Base-by-base conservation (phyloP, 2,113 vertebrate genomes). In the Triplophysa dalaica region DNA sequence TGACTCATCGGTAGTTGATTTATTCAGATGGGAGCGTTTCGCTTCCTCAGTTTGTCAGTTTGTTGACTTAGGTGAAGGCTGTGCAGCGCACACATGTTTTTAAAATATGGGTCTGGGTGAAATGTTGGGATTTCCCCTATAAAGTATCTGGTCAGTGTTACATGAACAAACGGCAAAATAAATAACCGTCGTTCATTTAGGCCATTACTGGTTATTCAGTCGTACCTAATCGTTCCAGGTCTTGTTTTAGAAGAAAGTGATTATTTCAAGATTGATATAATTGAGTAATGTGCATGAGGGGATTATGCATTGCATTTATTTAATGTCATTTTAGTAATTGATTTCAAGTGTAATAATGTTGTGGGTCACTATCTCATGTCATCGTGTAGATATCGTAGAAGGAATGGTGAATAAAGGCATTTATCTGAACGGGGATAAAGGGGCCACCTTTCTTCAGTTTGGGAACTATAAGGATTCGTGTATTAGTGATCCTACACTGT, bases 401-500 rank as follows among this genome's bases (percentile, higher is more conserved):
- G 97, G 96, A 52, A 96, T 98, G 87, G 93, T 96, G 67, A 95
- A 94, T 88, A 97, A 94, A 76, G 95, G 95, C 13, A 94, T 98
- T 80, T 98, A 94, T 0, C 87, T 98, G 66, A 92, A 91, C 21
- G 94, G 94, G 50, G 89, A 94, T 61, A 93, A 92, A 0, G 94
- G 94, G 0, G 89, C 93, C 29, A 94, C 94, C 0, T 94, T 98
- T 41, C 94, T 98, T 1, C 92, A 97, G 87, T 96, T 96, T 73
- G 95, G 95, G 43, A 94, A 84, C 79, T 93, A 93, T 78, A 88
- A 92, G 19, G 93, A 95, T 78, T 95, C 96, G 0, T 99, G 98
- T 87, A 95, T 98, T 62, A 96, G 94, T 81, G 94, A 94, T 62
- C 97, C 94, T 0, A 91, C 91, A 10, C 80, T 92, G 43, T 98